These are phyloP conservation scores for Cygnus olor DNA, from an alignment of 2,797 vertebrate species.

Conservation along the genomic window DNA sequence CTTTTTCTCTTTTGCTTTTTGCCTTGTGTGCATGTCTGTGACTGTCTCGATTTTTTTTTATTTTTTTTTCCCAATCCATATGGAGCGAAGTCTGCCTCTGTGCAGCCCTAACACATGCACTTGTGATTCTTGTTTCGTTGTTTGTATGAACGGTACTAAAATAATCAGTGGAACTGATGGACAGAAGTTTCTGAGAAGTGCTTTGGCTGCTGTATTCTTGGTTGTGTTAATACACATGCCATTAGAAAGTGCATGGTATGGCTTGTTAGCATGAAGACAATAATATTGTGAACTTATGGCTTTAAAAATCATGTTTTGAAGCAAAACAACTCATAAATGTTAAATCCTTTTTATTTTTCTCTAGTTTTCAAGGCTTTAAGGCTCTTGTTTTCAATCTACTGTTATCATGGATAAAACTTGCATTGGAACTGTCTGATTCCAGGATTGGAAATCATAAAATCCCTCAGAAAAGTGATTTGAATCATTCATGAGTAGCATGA, in stretches of 20 bases:
- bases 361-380: background rate
- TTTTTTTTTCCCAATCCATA: background rate
- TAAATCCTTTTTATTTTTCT: background rate
- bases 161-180: background rate
- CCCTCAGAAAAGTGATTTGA: background rate
- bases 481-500: background rate
- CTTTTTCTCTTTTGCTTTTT: background rate
- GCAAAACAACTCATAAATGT: background rate
- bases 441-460: background rate
- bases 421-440: background rate
- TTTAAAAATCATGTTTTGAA: background rate
- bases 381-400: background rate
- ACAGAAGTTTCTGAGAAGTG: background rate
- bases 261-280: background rate
- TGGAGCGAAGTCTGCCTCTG: background rate
- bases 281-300: background rate
- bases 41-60: background rate
- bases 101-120: accelerated
- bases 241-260: background rate
- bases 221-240: background rate
- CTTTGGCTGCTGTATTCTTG: background rate
- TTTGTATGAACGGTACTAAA: background rate
- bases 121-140: background rate
- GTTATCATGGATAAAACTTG: background rate
- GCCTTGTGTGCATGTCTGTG: background rate